phyloP scores from a whole-genome alignment of 2,888 invertebrate species.

The Apoda limacodes region DNA sequence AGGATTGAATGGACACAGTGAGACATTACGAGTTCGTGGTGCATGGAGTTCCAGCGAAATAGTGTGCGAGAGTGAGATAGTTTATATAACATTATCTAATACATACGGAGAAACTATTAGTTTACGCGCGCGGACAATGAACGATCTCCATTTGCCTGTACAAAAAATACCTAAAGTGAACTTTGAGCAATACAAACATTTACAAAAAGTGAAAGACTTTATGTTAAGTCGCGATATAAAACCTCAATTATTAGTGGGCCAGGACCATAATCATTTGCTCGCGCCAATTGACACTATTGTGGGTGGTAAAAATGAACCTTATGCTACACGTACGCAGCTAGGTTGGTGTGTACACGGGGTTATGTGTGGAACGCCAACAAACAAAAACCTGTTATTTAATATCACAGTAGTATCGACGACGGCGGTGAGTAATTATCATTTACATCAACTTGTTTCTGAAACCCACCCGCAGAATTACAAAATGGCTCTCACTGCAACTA shows the following conservation, averaged over 20 bases:
- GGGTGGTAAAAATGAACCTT: slow-evolving; percentile 1
- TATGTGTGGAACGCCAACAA: no score
- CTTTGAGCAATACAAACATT: not conserved
- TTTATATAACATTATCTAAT: not conserved
- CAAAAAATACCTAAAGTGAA: slow-evolving; percentile 2
- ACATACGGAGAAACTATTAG: slow-evolving; percentile 1
- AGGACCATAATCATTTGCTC: slow-evolving; percentile 5
- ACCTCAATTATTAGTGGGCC: slow-evolving; percentile 6
- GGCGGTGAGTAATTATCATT: no score
- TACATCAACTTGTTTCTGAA: not conserved
- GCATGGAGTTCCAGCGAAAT: slow-evolving; percentile 6
- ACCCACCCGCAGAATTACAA: not conserved
- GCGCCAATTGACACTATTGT: not conserved
- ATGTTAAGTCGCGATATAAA: slow-evolving; percentile 2
- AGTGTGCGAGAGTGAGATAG: slow-evolving; percentile 1
- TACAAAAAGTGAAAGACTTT: not conserved
- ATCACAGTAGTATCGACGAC: no score
- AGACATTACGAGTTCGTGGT: slow-evolving; percentile 1
- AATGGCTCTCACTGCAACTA: not conserved
- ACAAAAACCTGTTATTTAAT: no score
- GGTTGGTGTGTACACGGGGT: slow-evolving; percentile 7
- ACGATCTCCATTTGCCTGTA: slow-evolving; percentile 6
- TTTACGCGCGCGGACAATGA: slow-evolving; percentile 2
- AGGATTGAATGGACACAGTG: slow-evolving; percentile 7
- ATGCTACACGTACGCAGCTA: slow-evolving; percentile 2